Base-by-base conservation (phyloP, 2,888 invertebrate species). In the Melinaea menophilus region DNA sequence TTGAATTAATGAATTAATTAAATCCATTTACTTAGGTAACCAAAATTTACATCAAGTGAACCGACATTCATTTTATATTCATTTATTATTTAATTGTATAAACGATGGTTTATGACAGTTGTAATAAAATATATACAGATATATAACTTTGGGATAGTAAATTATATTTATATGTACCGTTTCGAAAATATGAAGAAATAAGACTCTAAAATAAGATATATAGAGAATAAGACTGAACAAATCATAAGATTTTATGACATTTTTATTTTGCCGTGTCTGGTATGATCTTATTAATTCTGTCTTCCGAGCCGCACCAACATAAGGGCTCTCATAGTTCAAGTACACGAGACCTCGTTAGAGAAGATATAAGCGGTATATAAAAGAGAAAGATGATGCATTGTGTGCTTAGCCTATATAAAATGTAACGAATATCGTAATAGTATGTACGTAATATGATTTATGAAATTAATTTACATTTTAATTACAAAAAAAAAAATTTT, bases 281-380 rank as follows among this genome's bases (percentile, higher is more conserved):
- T 41, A 41, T 62, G 62, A 71, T 68, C 64, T 67, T 67, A 65
- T 69, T 71, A 68, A 68, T 63, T 64, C 67, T 63, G 69, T 62
- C 59, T 68, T 68, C 61, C 64, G 64, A 65, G 56, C 67, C 71
- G 66, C 48, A 54, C 63, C 46, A 58, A 35, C 63, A 64, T 51
- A 58, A 71, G 69, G 56, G 69, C 65, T 65, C 68, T 68, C 62
- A 56, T 65, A 64, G 66, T 60, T 62, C 55, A 69, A 69, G 62
- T 65, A 66, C 65, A 65, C 65, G 64, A 63, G 62, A 64, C 63
- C 66, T 69, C 59, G 69, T 65, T 68, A 68, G 35, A 58, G 12
- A 51, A 51, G 41, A 51, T 31, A 51, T 22, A 51, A n/a, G 22
- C 9, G 22, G 31, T 51, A 31, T 31, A 51, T 51, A 51, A 51